Evolutionary conservation across 2,113 vertebrate genomes (phyloP).

Genomic region (Struthidea cinerea): DNA sequence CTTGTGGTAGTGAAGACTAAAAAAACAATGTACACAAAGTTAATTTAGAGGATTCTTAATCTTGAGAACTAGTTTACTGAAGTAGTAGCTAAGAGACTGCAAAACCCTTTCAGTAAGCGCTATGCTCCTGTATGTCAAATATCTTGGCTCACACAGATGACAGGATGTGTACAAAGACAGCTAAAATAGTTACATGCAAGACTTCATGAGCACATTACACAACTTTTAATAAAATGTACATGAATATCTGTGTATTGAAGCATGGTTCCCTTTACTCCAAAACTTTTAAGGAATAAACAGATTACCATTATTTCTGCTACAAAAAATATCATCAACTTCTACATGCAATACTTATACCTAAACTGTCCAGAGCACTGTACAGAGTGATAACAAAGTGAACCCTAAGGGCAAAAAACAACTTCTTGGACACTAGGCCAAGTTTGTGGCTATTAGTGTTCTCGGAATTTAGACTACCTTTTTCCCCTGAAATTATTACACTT

Average conservation of each 20-base stretch:
- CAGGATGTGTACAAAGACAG: background rate
- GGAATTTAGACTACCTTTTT: conserved; percentile 63
- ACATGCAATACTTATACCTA: conserved; percentile 34
- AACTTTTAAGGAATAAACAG: background rate
- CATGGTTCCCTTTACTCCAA: background rate
- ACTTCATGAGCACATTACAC: background rate
- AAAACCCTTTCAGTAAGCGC: background rate
- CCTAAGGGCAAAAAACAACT: conserved; percentile 63
- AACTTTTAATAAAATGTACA: conserved; percentile 13
- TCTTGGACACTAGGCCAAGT: conserved; percentile 69
- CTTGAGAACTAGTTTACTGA: background rate
- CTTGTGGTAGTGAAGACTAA: background rate
- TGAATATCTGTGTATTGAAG: background rate
- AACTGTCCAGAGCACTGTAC: conserved; percentile 46
- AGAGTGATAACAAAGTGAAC: conserved; percentile 46
- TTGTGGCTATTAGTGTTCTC: conserved; percentile 60
- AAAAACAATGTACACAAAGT: background rate
- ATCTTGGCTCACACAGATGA: background rate
- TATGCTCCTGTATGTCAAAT: background rate
- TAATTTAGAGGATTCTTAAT: background rate
- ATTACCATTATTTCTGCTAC: conserved; percentile 3
- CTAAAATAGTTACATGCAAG: background rate
- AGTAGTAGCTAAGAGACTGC: background rate
- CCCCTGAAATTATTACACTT: conserved; percentile 63
- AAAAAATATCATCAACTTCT: conserved; percentile 33